phyloP scores from a whole-genome alignment of 2,888 invertebrate species.

The Endomychus coccineus region DNA sequence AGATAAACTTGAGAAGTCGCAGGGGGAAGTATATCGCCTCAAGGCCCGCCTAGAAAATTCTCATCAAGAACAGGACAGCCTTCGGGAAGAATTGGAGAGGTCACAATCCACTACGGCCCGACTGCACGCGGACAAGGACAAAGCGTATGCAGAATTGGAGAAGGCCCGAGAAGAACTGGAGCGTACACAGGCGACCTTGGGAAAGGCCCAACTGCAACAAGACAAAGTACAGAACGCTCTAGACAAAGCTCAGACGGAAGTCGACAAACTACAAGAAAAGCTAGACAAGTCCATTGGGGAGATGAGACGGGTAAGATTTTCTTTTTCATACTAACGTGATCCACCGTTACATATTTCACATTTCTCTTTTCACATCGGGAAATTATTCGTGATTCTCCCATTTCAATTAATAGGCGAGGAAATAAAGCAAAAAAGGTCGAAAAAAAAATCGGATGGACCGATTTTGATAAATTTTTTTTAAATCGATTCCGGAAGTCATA shows the following conservation, averaged over 20 bases:
- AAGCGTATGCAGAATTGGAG: slow-evolving; percentile 72
- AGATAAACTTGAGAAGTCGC: slow-evolving; percentile 89
- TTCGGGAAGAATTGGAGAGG: slow-evolving; percentile 87
- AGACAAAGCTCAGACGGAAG: slow-evolving; percentile 84
- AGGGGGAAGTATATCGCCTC: slow-evolving; percentile 88
- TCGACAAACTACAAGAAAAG: slow-evolving; percentile 83
- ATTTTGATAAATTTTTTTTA: too few relatives aligned
- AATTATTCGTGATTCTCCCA: too few relatives aligned
- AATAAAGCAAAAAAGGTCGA: too few relatives aligned
- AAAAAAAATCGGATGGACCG: too few relatives aligned
- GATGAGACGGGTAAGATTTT: slow-evolving; percentile 69
- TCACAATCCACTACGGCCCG: slow-evolving; percentile 76
- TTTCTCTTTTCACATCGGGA: too few relatives aligned
- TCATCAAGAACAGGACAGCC: slow-evolving; percentile 87
- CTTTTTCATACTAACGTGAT: too few relatives aligned
- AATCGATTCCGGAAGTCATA: too few relatives aligned
- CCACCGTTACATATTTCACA: too few relatives aligned
- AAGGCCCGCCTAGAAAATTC: slow-evolving; percentile 93
- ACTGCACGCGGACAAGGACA: slow-evolving; percentile 79
- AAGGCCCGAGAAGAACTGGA: slow-evolving; percentile 84
- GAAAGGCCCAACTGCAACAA: slow-evolving; percentile 85
- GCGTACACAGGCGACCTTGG: slow-evolving; percentile 79
- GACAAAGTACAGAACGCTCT: slow-evolving; percentile 84
- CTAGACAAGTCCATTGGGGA: slow-evolving; percentile 76
- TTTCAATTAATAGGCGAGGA: too few relatives aligned